Conservation (phyloP, 2,797 vertebrate species). For the Eulemur mongoz region DNA sequence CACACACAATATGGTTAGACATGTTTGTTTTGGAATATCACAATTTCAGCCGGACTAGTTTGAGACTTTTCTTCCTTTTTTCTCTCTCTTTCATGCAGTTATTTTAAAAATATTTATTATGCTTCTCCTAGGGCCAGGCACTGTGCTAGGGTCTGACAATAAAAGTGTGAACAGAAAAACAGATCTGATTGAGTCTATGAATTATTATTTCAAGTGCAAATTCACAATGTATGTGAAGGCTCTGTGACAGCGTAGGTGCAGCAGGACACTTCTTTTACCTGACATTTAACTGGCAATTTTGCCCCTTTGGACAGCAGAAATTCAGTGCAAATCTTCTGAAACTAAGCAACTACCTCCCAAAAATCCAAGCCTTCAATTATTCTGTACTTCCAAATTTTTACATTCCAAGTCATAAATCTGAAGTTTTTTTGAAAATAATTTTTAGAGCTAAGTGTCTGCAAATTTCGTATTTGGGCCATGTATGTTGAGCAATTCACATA, state of each 20-base stretch:
- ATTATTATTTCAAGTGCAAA: background rate
- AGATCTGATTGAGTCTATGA: background rate
- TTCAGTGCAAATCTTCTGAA: background rate
- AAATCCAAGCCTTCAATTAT: background rate
- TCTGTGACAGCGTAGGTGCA: background rate
- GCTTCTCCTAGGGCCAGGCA: background rate
- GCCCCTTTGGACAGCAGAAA: background rate
- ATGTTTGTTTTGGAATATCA: background rate
- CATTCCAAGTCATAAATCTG: background rate
- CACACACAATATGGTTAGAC: background rate
- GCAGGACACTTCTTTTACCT: background rate
- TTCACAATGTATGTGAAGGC: fast-evolving
- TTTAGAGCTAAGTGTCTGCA: background rate
- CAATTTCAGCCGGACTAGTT: background rate
- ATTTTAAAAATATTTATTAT: background rate
- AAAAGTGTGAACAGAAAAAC: background rate
- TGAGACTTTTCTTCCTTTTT: background rate
- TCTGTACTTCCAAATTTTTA: background rate
- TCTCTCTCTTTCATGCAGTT: background rate
- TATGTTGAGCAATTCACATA: fast-evolving
- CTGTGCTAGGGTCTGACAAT: background rate
- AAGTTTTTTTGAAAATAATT: background rate
- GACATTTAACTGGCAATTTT: background rate
- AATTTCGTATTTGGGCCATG: background rate
- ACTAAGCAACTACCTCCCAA: background rate